Base-by-base conservation (phyloP, 2,113 vertebrate genomes). In the Phainopepla nitens region DNA sequence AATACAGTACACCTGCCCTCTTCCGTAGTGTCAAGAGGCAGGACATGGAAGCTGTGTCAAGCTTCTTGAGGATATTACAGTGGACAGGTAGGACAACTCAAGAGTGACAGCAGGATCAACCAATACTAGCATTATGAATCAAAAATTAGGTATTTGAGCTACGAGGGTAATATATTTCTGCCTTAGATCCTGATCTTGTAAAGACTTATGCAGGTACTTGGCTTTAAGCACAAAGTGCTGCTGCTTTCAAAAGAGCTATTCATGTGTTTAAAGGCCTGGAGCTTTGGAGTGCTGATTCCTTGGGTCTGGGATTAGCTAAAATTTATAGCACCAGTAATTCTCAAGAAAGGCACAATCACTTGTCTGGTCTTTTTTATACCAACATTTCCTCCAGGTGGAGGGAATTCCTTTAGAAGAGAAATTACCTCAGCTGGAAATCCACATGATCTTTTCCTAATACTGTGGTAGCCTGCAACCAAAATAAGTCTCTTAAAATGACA, bases 341-440 rank as follows among this genome's bases (percentile, higher is more conserved):
- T 80, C 41, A 80, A 93, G 89, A 91, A 94, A 95, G 82, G 82
- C n/a, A 90, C 61, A 79, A 75, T 90, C 69, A 83, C 51, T 92
- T 93, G 33, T 87, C 81, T 94, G 61, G 65, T 93, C 54, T 91
- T 95, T 92, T 94, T 97, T 96, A 90, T 76, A 78, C 29, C 56
- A 83, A 70, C 25, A 11, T 81, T 90, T 91, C 51, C 50, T 89
- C 64, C 49, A 90, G 66, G 50, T 89, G 29, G 28, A 96, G 22
- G 35, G 54, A 56, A 82, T 82, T 85, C 56, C 81, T 95, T 94
- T 68, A 85, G 60, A 83, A 86, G 44, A 91, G 89, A 91, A 91
- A 95, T 95, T 76, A 75, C 44, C 62, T 77, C 57, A 29, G 66
- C 31, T 69, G 70, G 89, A 90, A 92, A 95, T 56, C 56, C 16